These are phyloP conservation scores for Trissolcus brochymenae DNA, from an alignment of 2,888 invertebrate species.

Conservation along the genomic window DNA sequence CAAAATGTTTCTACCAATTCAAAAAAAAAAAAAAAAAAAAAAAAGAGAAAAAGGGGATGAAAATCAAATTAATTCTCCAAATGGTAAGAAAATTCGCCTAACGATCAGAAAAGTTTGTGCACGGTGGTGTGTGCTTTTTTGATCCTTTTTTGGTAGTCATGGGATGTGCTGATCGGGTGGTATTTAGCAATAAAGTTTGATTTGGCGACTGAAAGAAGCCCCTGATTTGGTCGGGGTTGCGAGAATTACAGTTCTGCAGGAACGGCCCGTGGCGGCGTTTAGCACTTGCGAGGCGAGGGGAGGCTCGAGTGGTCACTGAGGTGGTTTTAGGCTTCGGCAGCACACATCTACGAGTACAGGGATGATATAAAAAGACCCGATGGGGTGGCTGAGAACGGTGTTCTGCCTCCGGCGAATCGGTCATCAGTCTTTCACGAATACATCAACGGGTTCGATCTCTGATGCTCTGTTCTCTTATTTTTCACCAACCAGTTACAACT, in stretches of 20 bases:
- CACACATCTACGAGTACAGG: constrained; percentile 66
- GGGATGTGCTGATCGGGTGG: constrained; percentile 75
- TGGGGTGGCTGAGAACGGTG: constrained; percentile 60
- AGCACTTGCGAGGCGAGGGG: constrained; percentile 62
- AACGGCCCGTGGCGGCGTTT: constrained; percentile 64
- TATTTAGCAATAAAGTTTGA: constrained; percentile 77
- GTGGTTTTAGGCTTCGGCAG: constrained; percentile 62
- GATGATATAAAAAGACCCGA: constrained; percentile 67
- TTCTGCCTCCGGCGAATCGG: constrained; percentile 58
- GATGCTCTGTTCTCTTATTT: constrained; percentile 25
- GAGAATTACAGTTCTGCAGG: constrained; percentile 73
- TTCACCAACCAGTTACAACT: not conserved
- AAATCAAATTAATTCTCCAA: constrained; percentile 4
- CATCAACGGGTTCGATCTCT: constrained; percentile 51
- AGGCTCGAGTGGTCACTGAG: constrained; percentile 63
- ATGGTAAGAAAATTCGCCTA: constrained; percentile 32
- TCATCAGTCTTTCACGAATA: constrained; percentile 59
- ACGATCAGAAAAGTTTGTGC: constrained; percentile 35
- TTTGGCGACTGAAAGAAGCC: constrained; percentile 73
- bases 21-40: too few relatives aligned
- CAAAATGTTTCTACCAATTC: too few relatives aligned
- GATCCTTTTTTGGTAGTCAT: constrained; percentile 31
- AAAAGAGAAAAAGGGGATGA: not conserved
- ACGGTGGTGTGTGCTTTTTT: constrained; percentile 9
- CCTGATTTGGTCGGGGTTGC: constrained; percentile 75